Evolutionary conservation across 2,113 vertebrate species (phyloP), one percentile per base, ranked within the genome.

Genomic region (Thalassoma bifasciatum): DNA sequence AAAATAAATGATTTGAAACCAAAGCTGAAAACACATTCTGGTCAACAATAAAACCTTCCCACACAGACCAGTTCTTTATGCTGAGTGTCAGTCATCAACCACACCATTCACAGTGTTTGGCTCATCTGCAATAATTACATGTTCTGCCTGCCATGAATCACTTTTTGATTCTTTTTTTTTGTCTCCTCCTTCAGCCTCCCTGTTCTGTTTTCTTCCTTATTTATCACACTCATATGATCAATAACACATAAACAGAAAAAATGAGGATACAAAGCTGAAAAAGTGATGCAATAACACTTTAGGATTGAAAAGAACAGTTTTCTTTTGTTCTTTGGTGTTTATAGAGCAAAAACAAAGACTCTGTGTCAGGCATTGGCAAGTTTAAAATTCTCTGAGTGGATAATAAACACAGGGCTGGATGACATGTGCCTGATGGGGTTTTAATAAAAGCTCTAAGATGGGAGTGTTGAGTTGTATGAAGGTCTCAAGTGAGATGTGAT

Each of bases 381-480:
- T 66, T 86, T 49, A 38, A 50, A 65, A 77, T 86, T 72, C 72
- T 79, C 59, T 74, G 54, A 3, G 53, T 57, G 69, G 75, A 79
- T 74, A 84, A 77, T 85, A 75, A 84, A 82, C 73, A 37, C 36
- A 60, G 77, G 37, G 51, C 66, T 64, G 70, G 71, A 82, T 72
- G 61, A 57, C 83, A 87, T 53, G 51, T 79, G 74, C 59, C 74
- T 71, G 80, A 84, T 84, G 85, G 68, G 71, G 57, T 60, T 86
- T 86, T 83, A 85, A 87, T 86, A 76, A 78, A 66, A 65, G 72
- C 51, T 54, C 59, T 81, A 49, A 66, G 73, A 60, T 23, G 62
- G 53, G 53, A 75, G 67, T 23, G 81, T 61, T 83, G 78, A 75
- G 79, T 81, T 86, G 42, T 77, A 44, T 22, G 61, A 61, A 58